Conservation (phyloP, 2,797 vertebrate species). For the Gambusia yucatana region DNA sequence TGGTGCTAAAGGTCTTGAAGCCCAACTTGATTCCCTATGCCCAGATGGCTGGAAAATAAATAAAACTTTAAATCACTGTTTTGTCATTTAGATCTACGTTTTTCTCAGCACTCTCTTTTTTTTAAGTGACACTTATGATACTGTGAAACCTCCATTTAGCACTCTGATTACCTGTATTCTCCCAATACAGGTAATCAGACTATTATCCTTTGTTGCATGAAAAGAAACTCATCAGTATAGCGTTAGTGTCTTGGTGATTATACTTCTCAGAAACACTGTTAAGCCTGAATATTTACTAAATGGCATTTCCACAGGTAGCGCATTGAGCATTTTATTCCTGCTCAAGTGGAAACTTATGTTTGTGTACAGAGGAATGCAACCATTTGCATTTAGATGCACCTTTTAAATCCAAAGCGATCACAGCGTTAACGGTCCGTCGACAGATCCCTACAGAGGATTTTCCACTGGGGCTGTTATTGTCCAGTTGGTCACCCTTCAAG, state of each 20-base stretch:
- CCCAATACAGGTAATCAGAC: not conserved
- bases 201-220: slow-evolving; percentile 12
- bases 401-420: not conserved
- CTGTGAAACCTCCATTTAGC: slow-evolving; percentile 11
- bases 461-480: slow-evolving; percentile 63
- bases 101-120: not conserved
- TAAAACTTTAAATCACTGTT: not conserved
- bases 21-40: not conserved
- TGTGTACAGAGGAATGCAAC: slow-evolving; percentile 1
- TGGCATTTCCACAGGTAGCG: not conserved
- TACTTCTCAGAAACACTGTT: not conserved
- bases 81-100: not conserved
- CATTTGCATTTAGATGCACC: slow-evolving; percentile 8
- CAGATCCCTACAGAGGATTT: slow-evolving; percentile 53
- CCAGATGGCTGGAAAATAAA: not conserved
- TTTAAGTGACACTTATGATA: slow-evolving; percentile 33
- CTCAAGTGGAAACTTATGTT: slow-evolving; percentile 1
- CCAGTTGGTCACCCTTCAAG: slow-evolving; percentile 23
- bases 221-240: slow-evolving; percentile 4
- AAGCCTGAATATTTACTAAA: slow-evolving; percentile 26
- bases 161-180: slow-evolving; percentile 37
- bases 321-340: slow-evolving; percentile 1
- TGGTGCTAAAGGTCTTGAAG: not conserved
- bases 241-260: slow-evolving; percentile 40
- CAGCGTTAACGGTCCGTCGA: slow-evolving; percentile 1